phyloP scores from a whole-genome alignment of 2,888 invertebrate species.

The Antheraea assamensis region DNA sequence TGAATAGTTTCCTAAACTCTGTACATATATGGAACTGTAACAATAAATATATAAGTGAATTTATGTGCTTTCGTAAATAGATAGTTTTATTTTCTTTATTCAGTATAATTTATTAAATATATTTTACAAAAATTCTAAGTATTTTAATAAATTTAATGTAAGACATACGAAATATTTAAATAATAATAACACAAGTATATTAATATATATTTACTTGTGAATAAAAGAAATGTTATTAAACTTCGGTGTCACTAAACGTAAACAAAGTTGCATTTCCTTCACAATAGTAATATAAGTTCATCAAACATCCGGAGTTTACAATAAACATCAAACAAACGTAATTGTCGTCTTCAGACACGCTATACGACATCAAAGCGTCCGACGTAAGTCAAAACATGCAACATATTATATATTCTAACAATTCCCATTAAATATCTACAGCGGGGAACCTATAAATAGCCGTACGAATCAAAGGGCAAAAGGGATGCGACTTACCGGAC shows the following conservation, averaged over 20 bases:
- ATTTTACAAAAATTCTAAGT: too few species aligned
- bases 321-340: conserved; percentile 44
- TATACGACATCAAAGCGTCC: conserved; percentile 42
- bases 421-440: conserved; percentile 68
- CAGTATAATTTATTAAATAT: too few species aligned
- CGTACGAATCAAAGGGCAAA: conserved; percentile 50
- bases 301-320: conserved; percentile 38
- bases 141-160: too few species aligned
- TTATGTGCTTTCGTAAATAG: too few species aligned
- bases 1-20: too few species aligned
- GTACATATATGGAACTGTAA: too few species aligned
- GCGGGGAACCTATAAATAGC: conserved; percentile 71
- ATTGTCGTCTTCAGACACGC: conserved; percentile 14
- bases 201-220: background rate
- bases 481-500: conserved; percentile 73
- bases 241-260: background rate
- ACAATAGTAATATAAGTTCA: conserved; percentile 18
- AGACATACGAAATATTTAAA: too few species aligned
- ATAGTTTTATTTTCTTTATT: too few species aligned
- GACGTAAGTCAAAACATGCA: conserved; percentile 39
- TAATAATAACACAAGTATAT: too few species aligned
- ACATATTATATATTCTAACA: conserved; percentile 51
- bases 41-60: too few species aligned
- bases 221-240: background rate
- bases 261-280: conserved; percentile 16